phyloP scores from a whole-genome alignment of 2,113 vertebrate genomes.

The Hyperoodon ampullatus region DNA sequence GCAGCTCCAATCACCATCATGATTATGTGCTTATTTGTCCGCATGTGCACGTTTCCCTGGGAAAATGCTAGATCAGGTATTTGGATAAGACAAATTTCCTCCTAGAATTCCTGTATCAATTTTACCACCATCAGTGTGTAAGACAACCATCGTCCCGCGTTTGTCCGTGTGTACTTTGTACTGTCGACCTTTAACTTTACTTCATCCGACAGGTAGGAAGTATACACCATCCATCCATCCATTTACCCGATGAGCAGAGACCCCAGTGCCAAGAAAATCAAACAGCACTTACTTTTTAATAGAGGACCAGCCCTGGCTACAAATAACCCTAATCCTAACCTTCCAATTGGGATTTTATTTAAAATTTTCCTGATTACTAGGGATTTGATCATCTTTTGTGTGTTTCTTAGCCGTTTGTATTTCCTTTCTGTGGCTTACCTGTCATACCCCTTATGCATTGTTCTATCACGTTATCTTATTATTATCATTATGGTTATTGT shows the following conservation, averaged over 20 bases:
- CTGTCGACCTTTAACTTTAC: not conserved
- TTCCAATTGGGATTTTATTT: not conserved
- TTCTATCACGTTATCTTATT: not conserved
- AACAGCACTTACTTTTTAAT: not conserved
- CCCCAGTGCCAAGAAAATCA: not conserved
- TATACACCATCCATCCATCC: too few relatives aligned
- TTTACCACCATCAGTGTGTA: not conserved
- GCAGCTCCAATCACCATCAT: too few relatives aligned
- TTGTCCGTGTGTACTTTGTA: not conserved
- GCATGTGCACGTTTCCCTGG: not conserved
- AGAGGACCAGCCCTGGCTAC: not conserved
- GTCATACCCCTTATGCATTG: not conserved
- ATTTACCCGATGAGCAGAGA: too few relatives aligned
- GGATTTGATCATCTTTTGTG: not conserved
- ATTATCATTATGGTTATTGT: not conserved
- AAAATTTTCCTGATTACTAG: not conserved
- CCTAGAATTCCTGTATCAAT: not conserved
- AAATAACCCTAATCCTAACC: not conserved
- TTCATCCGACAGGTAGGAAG: not conserved
- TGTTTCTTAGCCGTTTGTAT: not conserved
- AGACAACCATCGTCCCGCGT: not conserved
- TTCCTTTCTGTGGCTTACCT: not conserved
- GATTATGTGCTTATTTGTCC: too few relatives aligned
- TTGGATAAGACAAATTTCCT: not conserved
- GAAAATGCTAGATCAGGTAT: not conserved